Conservation (phyloP, 2,888 invertebrate genomes). For the Tiphia femorata region DNA sequence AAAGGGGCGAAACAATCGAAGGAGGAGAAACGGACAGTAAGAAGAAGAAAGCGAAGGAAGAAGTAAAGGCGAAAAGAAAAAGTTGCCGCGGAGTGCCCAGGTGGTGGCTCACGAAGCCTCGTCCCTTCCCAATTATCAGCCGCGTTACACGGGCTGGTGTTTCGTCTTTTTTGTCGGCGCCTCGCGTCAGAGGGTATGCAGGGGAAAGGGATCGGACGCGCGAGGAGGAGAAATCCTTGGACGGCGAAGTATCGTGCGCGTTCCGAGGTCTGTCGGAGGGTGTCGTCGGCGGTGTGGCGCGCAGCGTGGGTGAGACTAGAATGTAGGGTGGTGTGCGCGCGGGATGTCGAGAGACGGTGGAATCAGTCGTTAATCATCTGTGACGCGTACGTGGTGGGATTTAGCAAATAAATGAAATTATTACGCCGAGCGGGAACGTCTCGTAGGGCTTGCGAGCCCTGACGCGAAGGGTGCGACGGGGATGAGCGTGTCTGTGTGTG, state of each 20-base stretch:
- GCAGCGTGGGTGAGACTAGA: background rate
- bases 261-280: background rate
- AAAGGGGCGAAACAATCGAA: too few species aligned
- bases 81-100: conserved; percentile 1
- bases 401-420: conserved; percentile 55
- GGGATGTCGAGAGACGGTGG: background rate
- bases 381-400: conserved; percentile 47
- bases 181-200: too few species aligned
- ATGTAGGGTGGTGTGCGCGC: background rate
- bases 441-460: background rate
- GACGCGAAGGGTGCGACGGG: background rate
- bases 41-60: too few species aligned
- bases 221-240: background rate
- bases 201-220: too few species aligned
- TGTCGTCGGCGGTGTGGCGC: background rate
- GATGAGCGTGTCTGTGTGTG: background rate
- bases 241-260: background rate
- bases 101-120: background rate
- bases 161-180: background rate
- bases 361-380: conserved; percentile 43
- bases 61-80: background rate
- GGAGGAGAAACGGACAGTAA: too few species aligned
- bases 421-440: conserved; percentile 26
- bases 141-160: background rate
- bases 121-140: conserved; percentile 10